These are phyloP conservation scores for Falco punctatus DNA, from an alignment of 2,113 vertebrate genomes.

Conservation along the genomic window DNA sequence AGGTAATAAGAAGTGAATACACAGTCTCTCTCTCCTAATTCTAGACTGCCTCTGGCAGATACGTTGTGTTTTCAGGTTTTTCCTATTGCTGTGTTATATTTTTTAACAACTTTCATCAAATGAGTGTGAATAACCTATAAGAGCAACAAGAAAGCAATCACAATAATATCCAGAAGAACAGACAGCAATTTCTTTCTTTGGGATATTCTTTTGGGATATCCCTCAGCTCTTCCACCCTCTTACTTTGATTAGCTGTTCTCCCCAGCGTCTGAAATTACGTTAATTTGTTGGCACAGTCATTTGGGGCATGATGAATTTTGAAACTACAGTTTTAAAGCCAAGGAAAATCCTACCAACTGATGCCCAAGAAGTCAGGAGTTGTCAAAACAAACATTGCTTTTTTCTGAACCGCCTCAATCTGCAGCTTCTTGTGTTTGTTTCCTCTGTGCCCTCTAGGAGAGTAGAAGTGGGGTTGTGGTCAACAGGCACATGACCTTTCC, in stretches of 20 bases:
- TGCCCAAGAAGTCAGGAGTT: not conserved
- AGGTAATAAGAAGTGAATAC: not conserved
- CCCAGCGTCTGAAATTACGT: not conserved
- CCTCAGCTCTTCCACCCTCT: not conserved
- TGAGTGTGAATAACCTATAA: not conserved
- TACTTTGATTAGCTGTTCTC: not conserved
- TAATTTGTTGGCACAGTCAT: not conserved
- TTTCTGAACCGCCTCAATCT: not conserved
- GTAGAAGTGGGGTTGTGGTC: not conserved
- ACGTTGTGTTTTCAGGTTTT: not conserved
- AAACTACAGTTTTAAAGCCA: not conserved
- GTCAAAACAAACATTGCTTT: slow-evolving; percentile 15
- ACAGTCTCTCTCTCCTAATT: not conserved
- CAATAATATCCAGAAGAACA: not conserved
- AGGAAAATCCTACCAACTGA: not conserved
- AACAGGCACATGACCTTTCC: not conserved
- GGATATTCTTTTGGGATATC: not conserved
- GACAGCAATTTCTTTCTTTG: not conserved
- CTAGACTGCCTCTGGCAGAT: not conserved
- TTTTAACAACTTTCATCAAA: not conserved
- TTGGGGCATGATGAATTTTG: not conserved
- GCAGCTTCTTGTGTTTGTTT: not conserved
- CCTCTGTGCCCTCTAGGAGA: not conserved
- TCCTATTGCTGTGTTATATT: not conserved
- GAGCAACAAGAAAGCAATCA: not conserved